Percentiles rank a stretch among this genome's conserved stretches.
These are phyloP conservation scores for Volucella inanis DNA, from an alignment of 2,888 invertebrate species.

Conservation along the genomic window DNA sequence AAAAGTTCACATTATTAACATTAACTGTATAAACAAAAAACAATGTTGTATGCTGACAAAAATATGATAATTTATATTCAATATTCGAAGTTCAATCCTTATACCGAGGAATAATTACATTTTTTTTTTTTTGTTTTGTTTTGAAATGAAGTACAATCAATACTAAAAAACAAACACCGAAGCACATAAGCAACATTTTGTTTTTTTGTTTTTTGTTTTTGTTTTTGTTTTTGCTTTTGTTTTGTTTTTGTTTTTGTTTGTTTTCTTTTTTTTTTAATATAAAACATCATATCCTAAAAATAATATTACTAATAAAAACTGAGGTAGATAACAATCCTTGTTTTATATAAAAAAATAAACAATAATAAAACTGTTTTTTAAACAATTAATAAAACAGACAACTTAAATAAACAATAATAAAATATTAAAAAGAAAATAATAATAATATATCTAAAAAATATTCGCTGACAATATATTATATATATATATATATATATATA, in stretches of 20 bases:
- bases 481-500: slow-evolving; percentile 40
- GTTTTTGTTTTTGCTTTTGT: not conserved
- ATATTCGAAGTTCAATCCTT: slow-evolving; percentile 18
- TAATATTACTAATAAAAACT: slow-evolving; percentile 59
- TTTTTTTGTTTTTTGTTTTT: too few species aligned
- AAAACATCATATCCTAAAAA: slow-evolving; percentile 46
- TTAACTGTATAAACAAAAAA: not conserved
- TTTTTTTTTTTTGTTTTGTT: slow-evolving; percentile 43
- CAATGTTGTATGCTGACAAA: not conserved
- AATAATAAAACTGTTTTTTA: slow-evolving; percentile 45
- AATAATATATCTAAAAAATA: slow-evolving; percentile 17
- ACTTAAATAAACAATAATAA: slow-evolving; percentile 58
- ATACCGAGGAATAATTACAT: slow-evolving; percentile 29
- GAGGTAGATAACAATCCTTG: slow-evolving; percentile 72
- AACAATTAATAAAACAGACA: slow-evolving; percentile 58
- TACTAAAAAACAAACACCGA: slow-evolving; percentile 36
- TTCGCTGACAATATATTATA: slow-evolving; percentile 62
- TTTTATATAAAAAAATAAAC: slow-evolving; percentile 46
- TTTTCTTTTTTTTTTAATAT: slow-evolving; percentile 19
- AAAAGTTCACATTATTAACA: not conserved
- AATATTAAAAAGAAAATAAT: slow-evolving; percentile 10
- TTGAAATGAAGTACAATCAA: slow-evolving; percentile 66
- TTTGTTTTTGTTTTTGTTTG: slow-evolving; percentile 2
- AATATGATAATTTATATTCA: slow-evolving; percentile 24
- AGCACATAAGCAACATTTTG: slow-evolving; percentile 33